Evolutionary conservation across 2,888 invertebrate species (phyloP), one percentile per base, ranked within the genome.

Genomic region (Tholera decimalis): DNA sequence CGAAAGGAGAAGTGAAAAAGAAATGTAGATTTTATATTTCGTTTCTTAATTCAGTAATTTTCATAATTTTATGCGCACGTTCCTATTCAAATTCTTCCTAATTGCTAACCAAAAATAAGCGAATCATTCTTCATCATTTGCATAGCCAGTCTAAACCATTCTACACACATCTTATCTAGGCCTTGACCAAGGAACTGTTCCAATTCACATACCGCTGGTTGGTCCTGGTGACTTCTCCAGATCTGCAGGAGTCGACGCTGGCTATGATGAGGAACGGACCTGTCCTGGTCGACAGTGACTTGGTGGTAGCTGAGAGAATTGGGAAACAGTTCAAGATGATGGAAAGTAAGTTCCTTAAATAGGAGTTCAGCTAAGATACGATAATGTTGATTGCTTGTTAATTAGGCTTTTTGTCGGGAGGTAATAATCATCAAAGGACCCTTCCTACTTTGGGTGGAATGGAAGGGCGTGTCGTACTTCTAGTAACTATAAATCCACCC

Each of bases 181-280:
- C 86, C 3, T 82, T 83, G 20, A 56, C 69, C 8, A 78, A 79
- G 13, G 70, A 79, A 13, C 72, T 88, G 2, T 87, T 91, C 4
- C 83, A 83, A 28, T 85, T 83, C 35, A 91, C 92, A 1, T 90
- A 87, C 63, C 90, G 92, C 2, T 93, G 93, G 93, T 70, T 93
- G n/a, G 72, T 88, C 0, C 56, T 93, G 0, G 70, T 80, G 4
- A 77, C 75, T 15, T 62, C 77, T 3, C 65, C 37, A 9, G 30
- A 79, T 39, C 46, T 22, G 39, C 67, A 73, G 13, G 41, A 80
- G 46, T 65, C 70, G n/a, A 58, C 51, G 37, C 24, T 70, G 13
- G 28, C 77, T 20, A 59, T 67, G 1, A 58, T 91, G 20, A 75
- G 77, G 67, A 68, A 82, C 0, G 74, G 86, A 2, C 85, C 87